phyloP scores from a whole-genome alignment of 2,888 invertebrate species.

The Pherbina coryleti region DNA sequence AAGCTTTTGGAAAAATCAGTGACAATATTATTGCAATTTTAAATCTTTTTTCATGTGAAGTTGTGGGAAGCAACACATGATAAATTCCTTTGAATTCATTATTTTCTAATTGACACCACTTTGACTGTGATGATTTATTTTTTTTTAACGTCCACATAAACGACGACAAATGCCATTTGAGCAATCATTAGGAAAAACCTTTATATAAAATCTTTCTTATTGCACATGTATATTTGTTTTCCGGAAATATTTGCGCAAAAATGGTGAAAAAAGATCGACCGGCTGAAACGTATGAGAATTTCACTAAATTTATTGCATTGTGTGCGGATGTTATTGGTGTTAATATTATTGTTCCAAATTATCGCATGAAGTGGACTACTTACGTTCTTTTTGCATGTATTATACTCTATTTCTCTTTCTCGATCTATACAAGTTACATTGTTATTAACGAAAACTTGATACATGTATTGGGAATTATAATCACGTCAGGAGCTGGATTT shows the following conservation, averaged over 20 bases:
- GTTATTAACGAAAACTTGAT: conserved; percentile 40
- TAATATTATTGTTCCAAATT: conserved; percentile 39
- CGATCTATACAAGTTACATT: conserved; percentile 33
- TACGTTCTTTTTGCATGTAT: conserved; percentile 37
- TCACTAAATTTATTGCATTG: background rate
- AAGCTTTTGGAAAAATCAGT: too few relatives aligned
- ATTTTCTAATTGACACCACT: too few relatives aligned
- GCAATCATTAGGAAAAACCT: too few relatives aligned
- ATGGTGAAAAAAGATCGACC: background rate
- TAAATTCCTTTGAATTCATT: too few relatives aligned
- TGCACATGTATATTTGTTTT: too few relatives aligned
- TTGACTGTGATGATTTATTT: too few relatives aligned
- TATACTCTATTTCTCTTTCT: conserved; percentile 36
- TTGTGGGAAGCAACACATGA: too few relatives aligned
- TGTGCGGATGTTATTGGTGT: conserved; percentile 40
- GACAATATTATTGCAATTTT: too few relatives aligned
- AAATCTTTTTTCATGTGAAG: too few relatives aligned
- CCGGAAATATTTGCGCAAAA: background rate
- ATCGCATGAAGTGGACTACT: conserved; percentile 34
- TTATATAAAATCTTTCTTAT: too few relatives aligned
- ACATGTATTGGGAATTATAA: conserved; percentile 40
- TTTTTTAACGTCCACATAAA: too few relatives aligned
- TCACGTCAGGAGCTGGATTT: conserved; percentile 33
- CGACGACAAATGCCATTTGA: too few relatives aligned
- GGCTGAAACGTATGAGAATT: background rate